Base-by-base conservation (phyloP, 2,113 vertebrate genomes). In the Sinocyclocheilus rhinocerous region DNA sequence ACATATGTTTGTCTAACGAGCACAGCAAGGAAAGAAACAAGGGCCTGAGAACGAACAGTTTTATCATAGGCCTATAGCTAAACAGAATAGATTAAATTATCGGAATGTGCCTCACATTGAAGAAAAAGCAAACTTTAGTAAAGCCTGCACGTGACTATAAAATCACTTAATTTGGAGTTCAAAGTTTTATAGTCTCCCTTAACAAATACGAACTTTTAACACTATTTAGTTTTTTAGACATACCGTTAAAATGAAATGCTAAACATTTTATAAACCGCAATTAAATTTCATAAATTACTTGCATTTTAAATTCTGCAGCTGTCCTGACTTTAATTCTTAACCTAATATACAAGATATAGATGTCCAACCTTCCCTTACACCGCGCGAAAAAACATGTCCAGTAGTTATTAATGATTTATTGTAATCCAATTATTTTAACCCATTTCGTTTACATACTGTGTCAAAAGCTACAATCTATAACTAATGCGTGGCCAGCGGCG, bases 361-460 rank as follows among this genome's bases (percentile, higher is more conserved):
- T 61, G 18, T 50, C 33, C 20, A 65, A 45, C 6, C 52, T 67
- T 48, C 36, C 16, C 61, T 77, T 12, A 52, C 39, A 52, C 16
- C 75, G 11, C 72, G 29, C 22, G 29, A 11, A 20, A 26, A 39
- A 83, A 57, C 59, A 36, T 76, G 18, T 83, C 73, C 22, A 55
- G 57, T 33, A 75, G 4, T 95, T 95, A 95, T 82, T 85, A 75
- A 87, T 95, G 94, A 95, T 94, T 95, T 94, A 94, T 92, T 90
- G 90, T 92, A 89, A 92, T 85, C 86, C 91, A 92, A 94, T 92
- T 92, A 93, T 93, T 92, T 75, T 92, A 93, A 93, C 87, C 92
- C 90, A 90, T 84, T 50, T 72, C 15, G 76, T 91, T 92, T 92
- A 90, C 90, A 88, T 87, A 67, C 80, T 42, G 89, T 92, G 86